These are phyloP conservation scores for Archivesica marissinica DNA, from an alignment of 1,140 invertebrate species.

Conservation along the genomic window DNA sequence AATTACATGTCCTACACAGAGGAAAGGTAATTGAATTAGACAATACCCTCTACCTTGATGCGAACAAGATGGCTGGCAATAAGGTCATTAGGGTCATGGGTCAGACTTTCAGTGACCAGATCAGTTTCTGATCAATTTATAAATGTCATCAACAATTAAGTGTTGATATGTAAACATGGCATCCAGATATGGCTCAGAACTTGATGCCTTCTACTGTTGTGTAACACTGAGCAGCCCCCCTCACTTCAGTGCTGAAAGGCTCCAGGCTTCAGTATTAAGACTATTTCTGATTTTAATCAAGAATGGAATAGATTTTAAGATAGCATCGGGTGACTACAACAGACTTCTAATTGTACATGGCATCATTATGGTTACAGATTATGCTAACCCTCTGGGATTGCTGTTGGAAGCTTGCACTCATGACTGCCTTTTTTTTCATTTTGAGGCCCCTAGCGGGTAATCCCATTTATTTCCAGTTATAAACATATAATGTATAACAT, in stretches of 20 bases:
- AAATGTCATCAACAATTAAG: slow-evolving; percentile 49
- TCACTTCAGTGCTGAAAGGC: neutral
- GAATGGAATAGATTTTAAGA: neutral
- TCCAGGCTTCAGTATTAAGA: neutral
- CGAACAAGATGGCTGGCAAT: slow-evolving; percentile 31
- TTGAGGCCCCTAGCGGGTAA: too few relatives aligned
- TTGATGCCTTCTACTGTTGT: slow-evolving; percentile 8
- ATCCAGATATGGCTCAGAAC: neutral
- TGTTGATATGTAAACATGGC: slow-evolving; percentile 46
- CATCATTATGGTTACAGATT: too few relatives aligned
- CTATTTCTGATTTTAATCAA: neutral
- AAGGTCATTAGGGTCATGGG: slow-evolving; percentile 39
- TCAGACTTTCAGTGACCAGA: slow-evolving; percentile 39
- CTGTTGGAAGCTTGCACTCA: too few relatives aligned
- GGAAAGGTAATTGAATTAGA: slow-evolving; percentile 47
- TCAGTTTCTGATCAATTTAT: slow-evolving; percentile 44
- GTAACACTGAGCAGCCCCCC: neutral
- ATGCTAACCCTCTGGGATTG: too few relatives aligned
- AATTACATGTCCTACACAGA: slow-evolving; percentile 18
- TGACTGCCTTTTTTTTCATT: too few relatives aligned
- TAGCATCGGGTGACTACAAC: neutral
- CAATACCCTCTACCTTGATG: slow-evolving; percentile 42
- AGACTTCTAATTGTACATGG: too few relatives aligned
- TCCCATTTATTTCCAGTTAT: too few relatives aligned
- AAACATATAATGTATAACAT: too few relatives aligned